Base-by-base conservation (phyloP, 2,113 vertebrate genomes). In the Ciconia stormi region DNA sequence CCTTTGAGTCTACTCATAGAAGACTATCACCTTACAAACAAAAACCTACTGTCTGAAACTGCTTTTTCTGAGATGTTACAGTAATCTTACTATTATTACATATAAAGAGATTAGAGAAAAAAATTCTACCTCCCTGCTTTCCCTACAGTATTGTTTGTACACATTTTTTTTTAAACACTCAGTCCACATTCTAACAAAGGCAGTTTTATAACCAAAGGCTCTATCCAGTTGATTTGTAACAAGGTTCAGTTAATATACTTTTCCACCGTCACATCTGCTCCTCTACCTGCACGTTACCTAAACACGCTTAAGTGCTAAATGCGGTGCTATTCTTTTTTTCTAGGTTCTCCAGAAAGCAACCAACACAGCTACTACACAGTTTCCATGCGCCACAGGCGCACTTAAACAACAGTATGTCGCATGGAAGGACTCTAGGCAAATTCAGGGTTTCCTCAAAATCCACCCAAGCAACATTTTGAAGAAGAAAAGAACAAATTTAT, bases 311-410 rank as follows among this genome's bases (percentile, higher is more conserved):
- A 85, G 16, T 4, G 13, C 29, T 66, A 56, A 66, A 40, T 2
- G 11, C 0, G 1, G 18, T 23, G 40, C 36, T 56, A 2, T 7
- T 53, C 6, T 32, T 59, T 62, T 30, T 34, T 65, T 2, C 44
- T 32, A 44, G 13, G 27, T 73, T 92, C 30, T 70, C 80, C 44
- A 61, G 58, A 90, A 82, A 86, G 36, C 67, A 85, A 79, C 4
- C 18, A 83, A 42, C 10, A 49, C 17, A 65, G 17, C 16, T 32
- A 32, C 1, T 44, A 47, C 30, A 49, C 9, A 21, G 70, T 27
- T 80, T 52, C 40, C 26, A 13, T 6, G 14, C 25, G 29, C 16
- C 32, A 76, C n/a, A 59, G n/a, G 11, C 18, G 7, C 29, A n/a
- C 18, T 9, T 34, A 5, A 42, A 63, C 18, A 58, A 61, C 0